Percentiles rank a stretch among this genome's conserved stretches.
phyloP scores from a whole-genome alignment of 2,888 invertebrate species.

The Eutolmus rufibarbis region DNA sequence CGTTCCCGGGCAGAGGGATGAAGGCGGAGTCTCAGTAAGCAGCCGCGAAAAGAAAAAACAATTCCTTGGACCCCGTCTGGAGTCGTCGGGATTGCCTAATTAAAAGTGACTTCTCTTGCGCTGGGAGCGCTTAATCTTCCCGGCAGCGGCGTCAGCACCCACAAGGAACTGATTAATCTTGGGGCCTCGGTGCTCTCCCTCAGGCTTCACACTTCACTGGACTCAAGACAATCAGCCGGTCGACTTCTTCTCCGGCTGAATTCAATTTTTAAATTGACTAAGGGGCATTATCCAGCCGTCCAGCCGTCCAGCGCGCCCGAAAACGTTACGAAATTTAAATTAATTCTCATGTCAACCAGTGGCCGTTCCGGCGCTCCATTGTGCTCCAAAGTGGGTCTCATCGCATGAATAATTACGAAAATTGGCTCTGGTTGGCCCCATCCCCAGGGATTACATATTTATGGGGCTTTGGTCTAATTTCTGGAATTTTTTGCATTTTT shows the following conservation, averaged over 20 bases:
- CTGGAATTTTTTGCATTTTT: not conserved
- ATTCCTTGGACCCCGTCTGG: not conserved
- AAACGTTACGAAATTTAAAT: not conserved
- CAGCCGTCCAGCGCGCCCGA: not conserved
- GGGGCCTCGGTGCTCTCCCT: not conserved
- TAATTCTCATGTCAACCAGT: conserved; percentile 2
- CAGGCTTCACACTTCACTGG: not conserved
- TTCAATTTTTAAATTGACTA: not conserved
- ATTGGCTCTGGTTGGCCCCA: not conserved
- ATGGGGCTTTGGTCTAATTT: not conserved
- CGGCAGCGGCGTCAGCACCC: not conserved
- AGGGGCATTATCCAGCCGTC: not conserved
- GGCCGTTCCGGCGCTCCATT: not conserved
- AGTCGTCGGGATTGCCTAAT: not conserved
- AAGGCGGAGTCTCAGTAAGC: not conserved
- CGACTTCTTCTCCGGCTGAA: not conserved
- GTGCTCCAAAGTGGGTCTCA: not conserved
- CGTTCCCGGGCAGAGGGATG: not conserved
- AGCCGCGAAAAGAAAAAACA: not conserved
- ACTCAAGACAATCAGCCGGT: not conserved
- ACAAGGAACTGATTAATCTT: not conserved
- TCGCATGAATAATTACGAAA: conserved; percentile 1
- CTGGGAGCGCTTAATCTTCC: not conserved
- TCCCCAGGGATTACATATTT: conserved; percentile 1
- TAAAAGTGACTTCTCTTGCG: not conserved